Conservation (phyloP, 2,113 vertebrate genomes). For the Rhinichthys klamathensis region DNA sequence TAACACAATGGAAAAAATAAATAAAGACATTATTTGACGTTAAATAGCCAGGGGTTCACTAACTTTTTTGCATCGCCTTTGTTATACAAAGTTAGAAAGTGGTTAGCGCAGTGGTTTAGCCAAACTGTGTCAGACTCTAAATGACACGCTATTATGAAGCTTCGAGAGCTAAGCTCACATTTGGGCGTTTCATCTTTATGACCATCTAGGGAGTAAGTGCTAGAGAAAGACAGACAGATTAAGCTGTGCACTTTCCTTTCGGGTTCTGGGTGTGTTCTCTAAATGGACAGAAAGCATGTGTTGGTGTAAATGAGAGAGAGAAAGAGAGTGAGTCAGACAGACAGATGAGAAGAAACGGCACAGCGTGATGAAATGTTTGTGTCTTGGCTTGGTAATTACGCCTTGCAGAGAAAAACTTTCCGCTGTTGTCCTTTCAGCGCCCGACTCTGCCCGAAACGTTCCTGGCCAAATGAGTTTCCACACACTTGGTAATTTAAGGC, state of each 20-base stretch:
- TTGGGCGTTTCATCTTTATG: slow-evolving; percentile 38
- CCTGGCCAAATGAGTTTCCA: slow-evolving; percentile 53
- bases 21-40: neutral
- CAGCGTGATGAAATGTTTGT: slow-evolving; percentile 52
- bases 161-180: slow-evolving; percentile 15
- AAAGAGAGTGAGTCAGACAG: slow-evolving; percentile 25
- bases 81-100: neutral
- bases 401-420: slow-evolving; percentile 41
- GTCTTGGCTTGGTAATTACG: slow-evolving; percentile 48
- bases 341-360: slow-evolving; percentile 39
- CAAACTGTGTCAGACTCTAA: neutral
- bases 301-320: slow-evolving; percentile 46
- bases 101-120: slow-evolving; percentile 3
- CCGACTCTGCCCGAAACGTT: slow-evolving; percentile 27
- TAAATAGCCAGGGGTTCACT: neutral
- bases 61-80: neutral
- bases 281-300: slow-evolving; percentile 50
- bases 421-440: slow-evolving; percentile 35
- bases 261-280: slow-evolving; percentile 44
- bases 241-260: slow-evolving; percentile 16
- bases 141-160: slow-evolving; percentile 29
- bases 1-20: neutral
- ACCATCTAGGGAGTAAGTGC: slow-evolving; percentile 24
- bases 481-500: slow-evolving; percentile 46
- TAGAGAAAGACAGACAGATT: slow-evolving; percentile 19